Conservation (phyloP, 2,888 invertebrate genomes). For the Nephrocerus scutellatus region DNA sequence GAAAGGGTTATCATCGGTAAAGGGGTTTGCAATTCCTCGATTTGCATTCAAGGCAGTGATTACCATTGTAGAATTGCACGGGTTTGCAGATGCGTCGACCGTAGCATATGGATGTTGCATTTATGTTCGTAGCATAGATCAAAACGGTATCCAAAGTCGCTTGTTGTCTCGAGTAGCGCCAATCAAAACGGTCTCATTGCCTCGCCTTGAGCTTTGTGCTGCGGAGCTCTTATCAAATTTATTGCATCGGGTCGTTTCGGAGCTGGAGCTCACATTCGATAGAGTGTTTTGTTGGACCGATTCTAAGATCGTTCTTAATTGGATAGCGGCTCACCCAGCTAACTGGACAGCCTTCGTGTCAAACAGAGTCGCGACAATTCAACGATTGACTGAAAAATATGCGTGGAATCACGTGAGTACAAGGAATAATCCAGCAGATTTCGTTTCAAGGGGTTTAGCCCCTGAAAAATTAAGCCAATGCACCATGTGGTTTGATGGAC, state of each 20-base stretch:
- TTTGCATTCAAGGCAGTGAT: conserved; percentile 1
- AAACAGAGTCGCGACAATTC: conserved; percentile 14
- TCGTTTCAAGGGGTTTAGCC: conserved; percentile 28
- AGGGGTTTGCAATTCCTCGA: conserved; percentile 11
- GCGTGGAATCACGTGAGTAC: conserved; percentile 29
- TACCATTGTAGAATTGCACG: conserved; percentile 8
- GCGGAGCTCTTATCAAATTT: conserved; percentile 26
- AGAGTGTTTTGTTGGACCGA: conserved; percentile 19
- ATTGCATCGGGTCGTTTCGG: conserved; percentile 7
- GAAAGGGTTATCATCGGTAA: neutral
- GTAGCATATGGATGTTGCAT: too few species aligned
- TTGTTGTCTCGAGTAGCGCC: conserved; percentile 15
- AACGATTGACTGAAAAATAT: conserved; percentile 7
- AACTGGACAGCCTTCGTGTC: conserved; percentile 18
- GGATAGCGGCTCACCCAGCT: conserved; percentile 19
- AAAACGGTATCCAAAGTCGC: neutral
- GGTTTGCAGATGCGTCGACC: conserved; percentile 19
- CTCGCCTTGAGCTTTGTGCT: conserved; percentile 30
- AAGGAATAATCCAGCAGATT: conserved; percentile 32
- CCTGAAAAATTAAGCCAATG: conserved; percentile 1
- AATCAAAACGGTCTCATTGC: conserved; percentile 22
- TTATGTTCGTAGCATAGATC: conserved; percentile 3
- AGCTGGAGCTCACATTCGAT: conserved; percentile 8
- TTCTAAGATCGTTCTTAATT: conserved; percentile 19
- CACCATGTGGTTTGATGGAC: conserved; percentile 5